Base-by-base conservation (phyloP, 2,113 vertebrate species). In the Scatophagus argus region DNA sequence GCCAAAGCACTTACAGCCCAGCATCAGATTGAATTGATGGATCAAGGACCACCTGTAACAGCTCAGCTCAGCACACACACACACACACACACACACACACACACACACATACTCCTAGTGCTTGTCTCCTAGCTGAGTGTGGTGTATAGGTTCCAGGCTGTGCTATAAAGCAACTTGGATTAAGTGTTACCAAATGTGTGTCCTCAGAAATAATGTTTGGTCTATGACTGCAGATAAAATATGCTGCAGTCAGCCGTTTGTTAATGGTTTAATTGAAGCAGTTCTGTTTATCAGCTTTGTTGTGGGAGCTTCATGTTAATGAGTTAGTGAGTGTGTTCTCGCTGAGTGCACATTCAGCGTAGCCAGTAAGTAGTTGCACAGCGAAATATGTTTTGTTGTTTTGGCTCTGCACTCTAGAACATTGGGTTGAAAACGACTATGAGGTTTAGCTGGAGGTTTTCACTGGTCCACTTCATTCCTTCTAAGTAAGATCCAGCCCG, bases 101-200 rank as follows among this genome's bases (percentile, higher is more conserved):
- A 49, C 63, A 25, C 51, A 43, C 54, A 32, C 23, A 6, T 52
- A 10, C 19, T 16, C n/a, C 1, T 0, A 9, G 19, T 38, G 6
- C 46, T 65, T 74, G 79, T 27, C 74, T 55, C 47, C 31, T 25
- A 1, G 46, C 39, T 77, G 23, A 70, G 60, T n/a, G 23, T 67
- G n/a, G 64, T 16, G 54, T 13, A 54, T 60, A 32, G 74, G 60
- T 56, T 72, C 5, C 72, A 41, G 51, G 31, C 12, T 46, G 17
- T 21, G 70, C 38, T 51, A 43, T 51, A 0, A 77, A 6, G 55
- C 65, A 49, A 66, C 74, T 34, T 39, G 36, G 64, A 80, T 77
- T 51, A 85, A 89, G 61, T 80, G 71, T 32, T 81, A 17, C 83
- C 85, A 89, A 88, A 88, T 90, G 85, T 79, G 59, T 34, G 11